Evolutionary conservation across 2,888 invertebrate genomes (phyloP), one percentile per base, ranked within the genome.

Genomic region (Acanthopleura granulata): DNA sequence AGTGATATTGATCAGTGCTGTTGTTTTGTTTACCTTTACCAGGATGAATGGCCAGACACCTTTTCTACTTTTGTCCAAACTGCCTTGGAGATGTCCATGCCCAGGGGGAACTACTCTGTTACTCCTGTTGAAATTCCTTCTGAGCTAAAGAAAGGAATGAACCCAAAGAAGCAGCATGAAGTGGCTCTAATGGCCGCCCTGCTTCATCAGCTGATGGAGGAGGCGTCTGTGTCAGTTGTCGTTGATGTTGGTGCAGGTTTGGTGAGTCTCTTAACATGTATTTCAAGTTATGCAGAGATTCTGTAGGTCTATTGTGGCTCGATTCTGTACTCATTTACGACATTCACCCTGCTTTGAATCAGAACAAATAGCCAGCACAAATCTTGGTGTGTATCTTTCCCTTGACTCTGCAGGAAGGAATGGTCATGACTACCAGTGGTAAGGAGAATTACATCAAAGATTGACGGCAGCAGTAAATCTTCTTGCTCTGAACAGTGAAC

Each of bases 171-270:
- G 77, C 74, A 80, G 14, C 88, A 89, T 80, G 90, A 90, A 79
- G 87, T 89, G 25, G 78, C 82, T 49, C 75, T 79, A 49, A 84
- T 89, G 87, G 84, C 87, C 16, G 78, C 84, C 15, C 66, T 87
- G 50, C 82, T 90, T 69, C 76, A 85, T 79, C 77, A 81, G 50
- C 76, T 87, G 57, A 82, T 82, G 29, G 25, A 51, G 22, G 49
- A 76, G 30, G 49, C 81, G 29, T 79, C 76, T 49, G 83, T 85
- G 72, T 77, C 82, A 71, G 76, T 79, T 12, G 78, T 89, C 11
- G 83, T 89, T 18, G 90, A 89, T 79, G 78, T 88, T 29, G 89
- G 89, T 4, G 86, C 88, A 51, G 89, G 89, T 16, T 77, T 89
- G 80, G 89, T 89, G 80, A 82, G 80, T 80, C 6, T 66, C 6